Evolutionary conservation across 1,140 invertebrate genomes (phyloP).

Genomic region (Pissodes strobi): DNA sequence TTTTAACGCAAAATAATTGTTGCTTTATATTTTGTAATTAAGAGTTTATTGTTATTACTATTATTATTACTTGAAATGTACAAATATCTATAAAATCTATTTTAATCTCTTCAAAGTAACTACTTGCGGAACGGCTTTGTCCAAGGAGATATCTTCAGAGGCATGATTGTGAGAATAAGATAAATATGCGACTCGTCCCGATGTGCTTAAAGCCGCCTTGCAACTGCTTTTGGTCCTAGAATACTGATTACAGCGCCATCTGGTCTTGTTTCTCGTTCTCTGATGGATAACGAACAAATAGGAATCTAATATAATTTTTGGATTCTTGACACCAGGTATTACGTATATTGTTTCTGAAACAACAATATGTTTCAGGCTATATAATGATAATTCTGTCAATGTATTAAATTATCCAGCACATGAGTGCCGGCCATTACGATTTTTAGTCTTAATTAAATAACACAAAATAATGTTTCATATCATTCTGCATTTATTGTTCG

Average conservation of each 20-base stretch:
- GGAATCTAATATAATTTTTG: constrained; percentile 34
- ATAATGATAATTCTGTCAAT: background rate
- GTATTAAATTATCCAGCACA: too few relatives aligned
- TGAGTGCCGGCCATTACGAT: too few relatives aligned
- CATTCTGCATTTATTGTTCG: too few relatives aligned
- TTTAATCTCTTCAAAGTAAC: constrained; percentile 8
- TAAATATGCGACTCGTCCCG: constrained; percentile 14
- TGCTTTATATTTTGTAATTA: too few relatives aligned
- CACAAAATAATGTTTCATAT: too few relatives aligned
- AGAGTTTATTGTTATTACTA: too few relatives aligned
- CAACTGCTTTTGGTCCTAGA: constrained; percentile 21
- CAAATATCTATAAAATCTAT: too few relatives aligned
- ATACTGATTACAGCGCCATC: constrained; percentile 38
- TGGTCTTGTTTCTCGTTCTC: constrained; percentile 24
- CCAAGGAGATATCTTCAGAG: background rate
- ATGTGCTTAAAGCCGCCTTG: constrained; percentile 30
- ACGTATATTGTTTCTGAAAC: constrained; percentile 34
- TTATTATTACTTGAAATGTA: too few relatives aligned
- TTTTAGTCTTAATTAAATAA: background rate
- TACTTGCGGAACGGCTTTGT: constrained; percentile 3
- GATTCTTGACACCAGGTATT: constrained; percentile 30
- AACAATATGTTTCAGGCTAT: background rate
- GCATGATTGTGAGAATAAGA: constrained; percentile 30
- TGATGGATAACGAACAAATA: constrained; percentile 35
- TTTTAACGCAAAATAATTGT: too few relatives aligned